Evolutionary conservation across 2,888 invertebrate genomes (phyloP), one percentile per base, ranked within the genome.

Genomic region (Eupithecia centaureata): DNA sequence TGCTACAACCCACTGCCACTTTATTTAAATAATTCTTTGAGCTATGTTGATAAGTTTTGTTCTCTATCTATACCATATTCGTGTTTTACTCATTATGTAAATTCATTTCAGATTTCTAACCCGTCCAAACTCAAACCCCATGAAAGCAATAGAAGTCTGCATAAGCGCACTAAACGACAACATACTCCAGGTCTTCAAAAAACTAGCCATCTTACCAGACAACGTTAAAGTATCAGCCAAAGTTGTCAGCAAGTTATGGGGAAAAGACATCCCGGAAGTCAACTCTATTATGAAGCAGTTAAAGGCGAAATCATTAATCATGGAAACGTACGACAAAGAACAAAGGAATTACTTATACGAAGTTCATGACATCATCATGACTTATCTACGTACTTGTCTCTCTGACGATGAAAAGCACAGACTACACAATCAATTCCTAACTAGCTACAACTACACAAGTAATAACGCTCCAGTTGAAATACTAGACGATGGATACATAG

Each of bases 401-500:
- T 87, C 80, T 1, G 79, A 86, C 0, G 87, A 91, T 0, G 89
- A 94, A 58, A 82, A 92, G 63, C 87, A 87, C 70, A 89, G 88
- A 64, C 83, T 95, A 70, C 96, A 96, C 74, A 83, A 85, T 60
- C 92, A 92, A 28, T 91, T 96, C 33, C 85, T 96, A 5, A 88
- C 92, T 18, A 94, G 94, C 63, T 96, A 96, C 79, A 81, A 89
- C 15, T 90, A 90, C 70, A 86, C 85, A 22, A 94, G 94, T 57
- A 83, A 87, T 8, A 91, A 94, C 75, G 94, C 94, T 0, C 87
- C 92, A 30, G 90, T 94, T 1, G 94, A 95, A 67, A 91, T 96
- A 22, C 94, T 95, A 0, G 94, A 95, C 71, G 96, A 96, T 79
- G 95, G 96, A 59, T 97, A 97, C 79, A 96, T 96, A 76, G 95